Conservation (phyloP, 2,888 invertebrate species). For the Anorthoa munda region DNA sequence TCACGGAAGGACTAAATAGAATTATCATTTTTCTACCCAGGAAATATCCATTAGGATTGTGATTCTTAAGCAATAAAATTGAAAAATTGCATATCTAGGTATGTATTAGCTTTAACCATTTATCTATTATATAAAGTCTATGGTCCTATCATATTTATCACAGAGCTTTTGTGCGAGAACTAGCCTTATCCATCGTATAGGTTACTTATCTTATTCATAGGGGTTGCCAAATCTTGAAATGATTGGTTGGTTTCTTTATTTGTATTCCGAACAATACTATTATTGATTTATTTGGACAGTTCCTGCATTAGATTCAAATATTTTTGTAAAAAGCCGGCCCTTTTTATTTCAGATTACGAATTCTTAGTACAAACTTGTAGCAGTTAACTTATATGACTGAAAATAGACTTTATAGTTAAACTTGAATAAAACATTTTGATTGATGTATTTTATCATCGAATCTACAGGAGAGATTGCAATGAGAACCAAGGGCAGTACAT, state of each 20-base stretch:
- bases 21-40: too few species aligned
- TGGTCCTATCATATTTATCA: background rate
- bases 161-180: background rate
- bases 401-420: conserved; percentile 14
- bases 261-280: conserved; percentile 4
- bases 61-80: conserved; percentile 6
- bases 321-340: background rate
- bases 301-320: background rate
- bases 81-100: background rate
- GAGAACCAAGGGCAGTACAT: background rate
- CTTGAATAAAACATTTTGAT: background rate
- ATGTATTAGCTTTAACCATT: background rate
- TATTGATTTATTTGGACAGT: background rate
- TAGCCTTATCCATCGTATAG: background rate
- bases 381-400: conserved; percentile 15
- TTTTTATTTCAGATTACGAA: conserved; percentile 6
- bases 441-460: conserved; percentile 4
- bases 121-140: background rate
- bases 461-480: background rate
- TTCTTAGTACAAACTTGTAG: conserved; percentile 20
- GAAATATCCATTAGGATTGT: background rate
- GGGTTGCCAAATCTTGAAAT: conserved; percentile 3
- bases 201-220: background rate
- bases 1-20: too few species aligned
- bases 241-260: background rate